Evolutionary conservation across 2,113 vertebrate species (phyloP).

Genomic region (Panthera tigris): DNA sequence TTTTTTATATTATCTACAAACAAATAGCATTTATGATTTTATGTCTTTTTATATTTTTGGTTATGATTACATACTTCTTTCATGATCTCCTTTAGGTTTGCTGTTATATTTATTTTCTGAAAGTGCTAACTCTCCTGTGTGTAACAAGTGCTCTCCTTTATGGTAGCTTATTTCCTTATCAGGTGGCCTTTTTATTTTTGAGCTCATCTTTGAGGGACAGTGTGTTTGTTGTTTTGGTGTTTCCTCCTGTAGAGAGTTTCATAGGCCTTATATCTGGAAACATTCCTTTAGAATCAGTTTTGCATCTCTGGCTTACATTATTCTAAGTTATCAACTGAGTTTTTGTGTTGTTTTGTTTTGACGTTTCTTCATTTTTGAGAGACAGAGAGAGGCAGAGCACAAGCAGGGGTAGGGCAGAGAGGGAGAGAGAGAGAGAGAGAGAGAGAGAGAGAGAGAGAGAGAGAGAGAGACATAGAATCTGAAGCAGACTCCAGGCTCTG

Average conservation of each 20-base stretch:
- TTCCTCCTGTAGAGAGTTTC: background rate
- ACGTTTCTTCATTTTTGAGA: too few relatives aligned
- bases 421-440: too few relatives aligned
- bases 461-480: too few relatives aligned
- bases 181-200: background rate
- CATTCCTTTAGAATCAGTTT: background rate
- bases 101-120: background rate
- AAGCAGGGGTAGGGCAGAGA: too few relatives aligned
- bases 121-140: background rate
- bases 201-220: background rate
- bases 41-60: background rate
- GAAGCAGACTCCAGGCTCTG: too few relatives aligned
- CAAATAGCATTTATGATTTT: background rate
- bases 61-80: background rate
- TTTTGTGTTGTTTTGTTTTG: too few relatives aligned
- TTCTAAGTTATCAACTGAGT: background rate
- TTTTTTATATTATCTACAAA: background rate
- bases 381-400: too few relatives aligned
- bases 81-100: background rate
- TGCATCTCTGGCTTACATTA: background rate
- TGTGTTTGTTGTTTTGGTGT: background rate
- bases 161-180: background rate
- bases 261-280: background rate
- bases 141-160: background rate
- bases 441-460: too few relatives aligned